These are phyloP conservation scores for Erpetoichthys calabaricus DNA, from an alignment of 2,797 vertebrate species.

Conservation along the genomic window DNA sequence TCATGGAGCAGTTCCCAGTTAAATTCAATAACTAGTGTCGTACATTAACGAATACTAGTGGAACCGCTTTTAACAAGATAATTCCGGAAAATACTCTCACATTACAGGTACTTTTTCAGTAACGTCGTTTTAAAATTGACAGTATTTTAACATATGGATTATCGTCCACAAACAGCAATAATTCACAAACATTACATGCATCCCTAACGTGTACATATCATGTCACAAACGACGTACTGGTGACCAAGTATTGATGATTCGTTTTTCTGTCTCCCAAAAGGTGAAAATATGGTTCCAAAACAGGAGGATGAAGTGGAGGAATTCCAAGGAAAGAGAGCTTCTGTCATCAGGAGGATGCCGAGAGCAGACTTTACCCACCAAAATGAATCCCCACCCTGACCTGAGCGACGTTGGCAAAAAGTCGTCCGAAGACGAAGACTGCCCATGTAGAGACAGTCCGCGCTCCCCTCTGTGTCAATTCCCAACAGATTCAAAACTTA, in stretches of 20 bases:
- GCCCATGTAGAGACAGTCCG: conserved; percentile 36
- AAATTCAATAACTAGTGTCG: no score
- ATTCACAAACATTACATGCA: background rate
- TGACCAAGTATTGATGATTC: background rate
- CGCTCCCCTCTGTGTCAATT: conserved; percentile 30
- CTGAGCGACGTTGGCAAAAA: conserved; percentile 91
- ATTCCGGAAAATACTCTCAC: no score
- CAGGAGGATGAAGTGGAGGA: conserved; percentile 92
- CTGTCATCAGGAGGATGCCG: conserved; percentile 84
- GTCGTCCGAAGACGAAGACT: conserved; percentile 57
- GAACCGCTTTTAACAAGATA: no score
- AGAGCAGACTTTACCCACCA: conserved; percentile 88
- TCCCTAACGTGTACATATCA: background rate
- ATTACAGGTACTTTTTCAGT: no score
- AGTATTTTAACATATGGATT: no score
- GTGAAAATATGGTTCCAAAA: conserved; percentile 98
- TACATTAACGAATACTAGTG: no score
- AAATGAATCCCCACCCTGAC: conserved; percentile 88
- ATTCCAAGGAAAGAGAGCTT: conserved; percentile 91
- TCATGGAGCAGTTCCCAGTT: no score
- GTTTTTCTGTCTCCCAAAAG: conserved; percentile 29
- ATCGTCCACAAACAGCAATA: no score
- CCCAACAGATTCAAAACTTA: conserved; percentile 36
- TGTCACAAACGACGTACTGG: background rate
- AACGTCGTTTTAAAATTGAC: no score